phyloP scores from a whole-genome alignment of 2,797 vertebrate genomes.

The Smutsia temminckii region DNA sequence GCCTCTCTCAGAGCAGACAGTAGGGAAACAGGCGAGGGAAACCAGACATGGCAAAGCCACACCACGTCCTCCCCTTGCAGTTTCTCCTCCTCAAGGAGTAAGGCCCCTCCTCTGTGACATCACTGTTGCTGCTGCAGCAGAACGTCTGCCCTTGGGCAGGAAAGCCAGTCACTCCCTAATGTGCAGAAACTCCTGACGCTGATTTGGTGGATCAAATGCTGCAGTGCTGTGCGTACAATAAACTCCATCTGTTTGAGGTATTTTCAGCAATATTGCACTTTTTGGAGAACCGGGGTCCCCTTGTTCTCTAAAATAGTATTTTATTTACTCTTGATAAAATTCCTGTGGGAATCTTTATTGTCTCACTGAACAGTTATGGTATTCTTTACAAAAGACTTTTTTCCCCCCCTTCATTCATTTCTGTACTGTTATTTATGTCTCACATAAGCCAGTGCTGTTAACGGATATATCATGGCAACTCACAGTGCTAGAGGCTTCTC shows the following conservation, averaged over 20 bases:
- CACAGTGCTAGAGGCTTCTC: neutral
- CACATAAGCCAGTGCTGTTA: neutral
- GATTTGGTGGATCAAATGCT: slow-evolving; percentile 70
- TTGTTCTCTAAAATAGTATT: slow-evolving; percentile 55
- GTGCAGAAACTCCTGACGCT: slow-evolving; percentile 62
- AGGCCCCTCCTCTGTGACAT: slow-evolving; percentile 57
- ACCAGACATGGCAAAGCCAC: neutral
- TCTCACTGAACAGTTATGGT: slow-evolving; percentile 17
- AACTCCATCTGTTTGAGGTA: slow-evolving; percentile 65
- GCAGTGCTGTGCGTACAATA: slow-evolving; percentile 54
- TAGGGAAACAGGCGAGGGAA: neutral
- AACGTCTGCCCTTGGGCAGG: slow-evolving; percentile 17
- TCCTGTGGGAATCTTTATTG: slow-evolving; percentile 23
- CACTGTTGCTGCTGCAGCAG: slow-evolving; percentile 57
- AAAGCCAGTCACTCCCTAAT: slow-evolving; percentile 34
- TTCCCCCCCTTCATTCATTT: neutral
- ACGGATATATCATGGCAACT: neutral
- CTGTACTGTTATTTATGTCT: neutral
- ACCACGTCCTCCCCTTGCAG: neutral
- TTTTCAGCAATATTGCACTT: slow-evolving; percentile 45
- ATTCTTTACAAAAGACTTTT: neutral
- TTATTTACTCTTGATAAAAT: slow-evolving; percentile 47
- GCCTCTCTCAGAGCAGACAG: neutral
- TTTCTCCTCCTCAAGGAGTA: slow-evolving; percentile 11
- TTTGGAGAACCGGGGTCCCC: slow-evolving; percentile 16